Percentiles rank a stretch among this genome's conserved stretches.
These are phyloP conservation scores for Xenopus petersii DNA, from an alignment of 2,797 vertebrate genomes.

Conservation along the genomic window DNA sequence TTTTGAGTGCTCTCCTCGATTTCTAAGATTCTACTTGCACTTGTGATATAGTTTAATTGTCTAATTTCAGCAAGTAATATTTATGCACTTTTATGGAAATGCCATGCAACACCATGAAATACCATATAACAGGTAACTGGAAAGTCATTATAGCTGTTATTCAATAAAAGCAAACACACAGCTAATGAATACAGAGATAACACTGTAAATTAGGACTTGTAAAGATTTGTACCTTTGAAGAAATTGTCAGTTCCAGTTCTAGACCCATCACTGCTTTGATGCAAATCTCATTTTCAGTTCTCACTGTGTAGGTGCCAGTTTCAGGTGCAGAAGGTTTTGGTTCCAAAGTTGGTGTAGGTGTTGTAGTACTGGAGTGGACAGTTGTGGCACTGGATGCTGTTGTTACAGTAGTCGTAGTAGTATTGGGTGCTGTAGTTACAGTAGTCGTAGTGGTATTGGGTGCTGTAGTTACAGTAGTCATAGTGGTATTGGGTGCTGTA, in stretches of 20 bases:
- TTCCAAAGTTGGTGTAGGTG: conserved; percentile 45
- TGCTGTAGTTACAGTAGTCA: neutral
- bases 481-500: neutral
- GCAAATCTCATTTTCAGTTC: conserved; percentile 55
- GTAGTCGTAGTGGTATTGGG: neutral
- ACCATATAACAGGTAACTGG: no score
- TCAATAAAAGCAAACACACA: no score
- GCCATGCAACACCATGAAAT: no score
- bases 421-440: neutral
- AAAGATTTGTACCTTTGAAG: conserved; percentile 50
- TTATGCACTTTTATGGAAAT: no score
- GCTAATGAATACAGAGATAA: no score
- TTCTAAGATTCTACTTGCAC: no score
- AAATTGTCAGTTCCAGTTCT: conserved; percentile 53
- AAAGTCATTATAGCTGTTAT: no score
- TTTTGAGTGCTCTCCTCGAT: no score
- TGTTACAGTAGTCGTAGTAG: neutral
- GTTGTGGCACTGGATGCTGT: neutral
- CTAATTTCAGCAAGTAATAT: no score
- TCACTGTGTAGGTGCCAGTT: conserved; percentile 60
- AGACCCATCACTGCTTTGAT: conserved; percentile 64
- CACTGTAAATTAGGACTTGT: no score
- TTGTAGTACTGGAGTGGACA: neutral
- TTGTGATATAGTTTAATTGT: no score
- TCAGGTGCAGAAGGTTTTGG: conserved; percentile 51